phyloP scores from a whole-genome alignment of 1,140 invertebrate genomes.

The Stegodyphus dumicola region DNA sequence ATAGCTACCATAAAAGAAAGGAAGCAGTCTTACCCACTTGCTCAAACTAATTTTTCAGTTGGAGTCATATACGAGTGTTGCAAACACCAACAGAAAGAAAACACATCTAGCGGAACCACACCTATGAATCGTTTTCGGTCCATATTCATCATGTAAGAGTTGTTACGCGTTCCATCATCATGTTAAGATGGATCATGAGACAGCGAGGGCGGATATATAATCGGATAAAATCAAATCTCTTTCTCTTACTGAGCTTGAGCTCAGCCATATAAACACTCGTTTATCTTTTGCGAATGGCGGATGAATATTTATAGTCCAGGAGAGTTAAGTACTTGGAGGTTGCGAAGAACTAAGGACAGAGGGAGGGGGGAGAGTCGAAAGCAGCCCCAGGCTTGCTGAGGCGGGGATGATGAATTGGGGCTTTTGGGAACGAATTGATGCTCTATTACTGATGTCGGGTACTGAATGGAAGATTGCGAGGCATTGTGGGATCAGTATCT shows the following conservation, averaged over 20 bases:
- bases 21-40: too few relatives aligned
- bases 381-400: not conserved
- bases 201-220: conserved; percentile 14
- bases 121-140: not conserved
- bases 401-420: conserved; percentile 11
- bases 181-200: conserved; percentile 16
- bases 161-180: not conserved
- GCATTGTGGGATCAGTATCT: too few relatives aligned
- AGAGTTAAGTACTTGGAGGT: not conserved
- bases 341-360: not conserved
- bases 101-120: too few relatives aligned
- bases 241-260: not conserved
- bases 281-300: conserved; percentile 34
- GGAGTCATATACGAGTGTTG: too few relatives aligned
- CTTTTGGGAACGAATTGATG: not conserved
- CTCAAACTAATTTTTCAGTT: too few relatives aligned
- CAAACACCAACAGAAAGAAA: too few relatives aligned
- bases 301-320: conserved; percentile 34
- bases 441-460: too few relatives aligned
- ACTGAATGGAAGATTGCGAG: too few relatives aligned
- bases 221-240: not conserved
- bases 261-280: conserved; percentile 13
- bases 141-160: conserved; percentile 20
- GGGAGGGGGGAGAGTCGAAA: not conserved
- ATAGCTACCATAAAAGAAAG: too few relatives aligned